Evolutionary conservation across 2,888 invertebrate species (phyloP), one percentile per base, ranked within the genome.

Genomic region (Megastigmus dorsalis): DNA sequence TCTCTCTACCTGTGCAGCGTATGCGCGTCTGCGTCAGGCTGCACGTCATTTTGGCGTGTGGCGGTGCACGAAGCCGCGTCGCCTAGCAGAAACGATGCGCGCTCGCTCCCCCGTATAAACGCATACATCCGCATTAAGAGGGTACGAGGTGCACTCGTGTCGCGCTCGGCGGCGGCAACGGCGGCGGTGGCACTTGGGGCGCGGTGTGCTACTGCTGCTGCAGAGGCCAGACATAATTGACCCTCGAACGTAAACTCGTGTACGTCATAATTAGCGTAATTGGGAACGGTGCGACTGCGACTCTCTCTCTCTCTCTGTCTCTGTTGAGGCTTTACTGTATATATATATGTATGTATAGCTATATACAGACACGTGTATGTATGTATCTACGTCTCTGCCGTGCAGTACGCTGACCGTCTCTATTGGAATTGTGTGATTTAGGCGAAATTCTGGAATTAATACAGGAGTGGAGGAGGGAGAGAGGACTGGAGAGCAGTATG

Each of bases 221-320:
- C 66, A 15, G 36, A 18, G 43, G 63, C 52, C 57, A 18, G 50
- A 23, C 71, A 73, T 77, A 74, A 77, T 77, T 74, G 74, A 77
- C 76, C 71, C 71, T 71, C 76, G 71, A 67, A 77, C 72, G 71
- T 71, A 69, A 72, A 69, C 72, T 63, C 66, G 54, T 65, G 72
- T 75, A 60, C 74, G 75, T 77, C 77, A 77, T 77, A 75, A 77
- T 77, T 77, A 77, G 77, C 72, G 77, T 77, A 77, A 77, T 77
- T 77, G 74, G 75, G 60, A 75, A 57, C 59, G 33, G 54, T 20
- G 54, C 26, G 57, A 10, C 50, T 23, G 30, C 30, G 45, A 50
- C 13, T 26, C 5, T 15, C 67, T 28, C 54, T 54, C 67, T 50
- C 36, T 20, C 57, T 7, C 36, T 41, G 4, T 7, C 9, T 13